These are phyloP conservation scores for Phalacrocorax pelagicus DNA, from an alignment of 2,113 vertebrate species.

Conservation along the genomic window DNA sequence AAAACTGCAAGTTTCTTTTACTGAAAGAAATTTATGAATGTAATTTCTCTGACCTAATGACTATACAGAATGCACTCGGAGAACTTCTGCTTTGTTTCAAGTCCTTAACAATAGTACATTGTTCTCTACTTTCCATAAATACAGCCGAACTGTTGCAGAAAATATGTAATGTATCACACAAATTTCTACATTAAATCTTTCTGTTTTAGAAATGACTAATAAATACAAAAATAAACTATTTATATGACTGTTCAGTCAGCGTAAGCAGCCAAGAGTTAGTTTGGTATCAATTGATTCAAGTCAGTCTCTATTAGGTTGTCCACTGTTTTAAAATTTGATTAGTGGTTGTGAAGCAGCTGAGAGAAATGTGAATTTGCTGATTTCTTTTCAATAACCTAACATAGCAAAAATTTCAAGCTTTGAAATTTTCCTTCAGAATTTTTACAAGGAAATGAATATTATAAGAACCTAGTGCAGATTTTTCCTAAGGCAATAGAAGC, in stretches of 20 bases:
- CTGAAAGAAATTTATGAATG: rapidly evolving
- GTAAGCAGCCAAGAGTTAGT: background rate
- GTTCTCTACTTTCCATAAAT: background rate
- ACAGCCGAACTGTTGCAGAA: background rate
- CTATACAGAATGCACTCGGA: background rate
- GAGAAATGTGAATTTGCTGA: background rate
- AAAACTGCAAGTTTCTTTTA: background rate
- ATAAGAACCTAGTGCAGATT: rapidly evolving
- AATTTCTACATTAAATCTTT: background rate
- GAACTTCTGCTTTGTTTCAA: background rate
- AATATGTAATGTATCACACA: background rate
- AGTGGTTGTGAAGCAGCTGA: background rate
- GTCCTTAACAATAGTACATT: background rate
- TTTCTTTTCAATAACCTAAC: background rate
- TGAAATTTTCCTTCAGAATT: background rate
- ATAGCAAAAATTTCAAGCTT: background rate
- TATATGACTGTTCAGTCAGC: background rate
- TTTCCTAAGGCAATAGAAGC: background rate
- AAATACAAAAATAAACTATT: background rate
- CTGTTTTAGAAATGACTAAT: background rate
- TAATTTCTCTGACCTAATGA: background rate
- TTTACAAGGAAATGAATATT: background rate
- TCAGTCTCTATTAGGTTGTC: background rate
- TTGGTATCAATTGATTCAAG: background rate
- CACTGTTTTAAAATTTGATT: background rate